Evolutionary conservation across 2,888 invertebrate species (phyloP).

Genomic region (Latrodectus hesperus): DNA sequence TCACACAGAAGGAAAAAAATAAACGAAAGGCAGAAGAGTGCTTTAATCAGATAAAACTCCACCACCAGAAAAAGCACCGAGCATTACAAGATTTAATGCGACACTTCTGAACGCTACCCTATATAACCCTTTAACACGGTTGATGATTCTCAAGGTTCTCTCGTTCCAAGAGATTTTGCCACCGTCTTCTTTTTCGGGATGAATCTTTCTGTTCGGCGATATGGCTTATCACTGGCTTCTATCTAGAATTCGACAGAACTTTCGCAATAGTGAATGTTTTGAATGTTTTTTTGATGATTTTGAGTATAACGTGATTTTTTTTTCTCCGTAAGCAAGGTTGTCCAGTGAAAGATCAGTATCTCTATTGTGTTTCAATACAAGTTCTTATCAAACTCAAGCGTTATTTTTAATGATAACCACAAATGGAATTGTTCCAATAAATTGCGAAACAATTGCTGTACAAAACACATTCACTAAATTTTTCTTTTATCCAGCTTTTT

Average conservation of each 20-base stretch:
- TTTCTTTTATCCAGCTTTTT: too few relatives aligned
- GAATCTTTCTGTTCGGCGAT: not conserved
- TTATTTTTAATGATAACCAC: too few relatives aligned
- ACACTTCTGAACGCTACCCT: conserved; percentile 17
- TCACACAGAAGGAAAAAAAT: conserved; percentile 6
- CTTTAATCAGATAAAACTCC: not conserved
- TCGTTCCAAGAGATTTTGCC: not conserved
- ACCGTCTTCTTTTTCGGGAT: not conserved
- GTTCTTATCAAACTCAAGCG: too few relatives aligned
- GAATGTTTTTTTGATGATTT: not conserved
- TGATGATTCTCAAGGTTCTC: conserved; percentile 39
- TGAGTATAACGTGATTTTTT: too few relatives aligned
- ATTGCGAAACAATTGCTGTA: too few relatives aligned
- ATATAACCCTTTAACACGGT: conserved; percentile 16
- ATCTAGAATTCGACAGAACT: not conserved
- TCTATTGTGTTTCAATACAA: too few relatives aligned
- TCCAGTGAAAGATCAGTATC: too few relatives aligned
- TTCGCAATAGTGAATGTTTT: not conserved
- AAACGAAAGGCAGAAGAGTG: not conserved
- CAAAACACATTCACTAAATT: too few relatives aligned
- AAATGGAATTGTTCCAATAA: too few relatives aligned
- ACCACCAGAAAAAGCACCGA: conserved; percentile 2
- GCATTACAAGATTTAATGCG: conserved; percentile 32
- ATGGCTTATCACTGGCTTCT: not conserved
- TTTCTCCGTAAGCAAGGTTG: too few relatives aligned